Conservation (phyloP, 2,888 invertebrate species). For the Pseudococcus jackbeardsleyi region DNA sequence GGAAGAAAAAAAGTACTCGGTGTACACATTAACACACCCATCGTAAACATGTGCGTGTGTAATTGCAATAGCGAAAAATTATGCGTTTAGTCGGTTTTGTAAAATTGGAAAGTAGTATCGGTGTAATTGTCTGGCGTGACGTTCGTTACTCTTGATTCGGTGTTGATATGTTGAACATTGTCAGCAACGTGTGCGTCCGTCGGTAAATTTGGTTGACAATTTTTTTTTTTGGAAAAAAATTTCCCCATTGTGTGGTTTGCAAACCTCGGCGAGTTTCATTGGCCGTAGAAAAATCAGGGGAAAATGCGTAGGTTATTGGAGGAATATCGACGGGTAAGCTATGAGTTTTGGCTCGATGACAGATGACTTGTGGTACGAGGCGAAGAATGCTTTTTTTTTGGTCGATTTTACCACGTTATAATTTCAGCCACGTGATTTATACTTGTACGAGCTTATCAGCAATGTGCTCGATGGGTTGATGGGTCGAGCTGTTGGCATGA, state of each 20-base stretch:
- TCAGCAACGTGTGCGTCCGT: background rate
- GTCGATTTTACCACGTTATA: background rate
- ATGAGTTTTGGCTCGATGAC: constrained; percentile 38
- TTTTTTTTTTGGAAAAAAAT: background rate
- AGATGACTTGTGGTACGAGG: background rate
- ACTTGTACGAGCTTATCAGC: background rate
- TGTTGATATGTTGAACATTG: background rate
- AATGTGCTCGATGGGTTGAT: background rate
- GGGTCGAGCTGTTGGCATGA: background rate
- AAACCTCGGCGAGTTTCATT: background rate
- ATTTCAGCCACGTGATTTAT: background rate
- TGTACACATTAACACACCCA: background rate
- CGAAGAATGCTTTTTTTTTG: background rate
- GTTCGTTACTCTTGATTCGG: background rate
- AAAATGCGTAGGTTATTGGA: constrained; percentile 44
- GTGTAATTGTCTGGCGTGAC: background rate
- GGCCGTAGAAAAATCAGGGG: background rate
- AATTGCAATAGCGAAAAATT: constrained; percentile 33
- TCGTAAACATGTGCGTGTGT: background rate
- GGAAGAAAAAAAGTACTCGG: background rate
- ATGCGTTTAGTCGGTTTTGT: constrained; percentile 8
- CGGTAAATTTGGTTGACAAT: background rate
- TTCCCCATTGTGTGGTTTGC: background rate
- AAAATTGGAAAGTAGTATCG: constrained; percentile 30
- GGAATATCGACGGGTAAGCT: constrained; percentile 16